Evolutionary conservation across 1,140 invertebrate species (phyloP), one percentile per base, ranked within the genome.

Genomic region (Calliopsis andreniformis): DNA sequence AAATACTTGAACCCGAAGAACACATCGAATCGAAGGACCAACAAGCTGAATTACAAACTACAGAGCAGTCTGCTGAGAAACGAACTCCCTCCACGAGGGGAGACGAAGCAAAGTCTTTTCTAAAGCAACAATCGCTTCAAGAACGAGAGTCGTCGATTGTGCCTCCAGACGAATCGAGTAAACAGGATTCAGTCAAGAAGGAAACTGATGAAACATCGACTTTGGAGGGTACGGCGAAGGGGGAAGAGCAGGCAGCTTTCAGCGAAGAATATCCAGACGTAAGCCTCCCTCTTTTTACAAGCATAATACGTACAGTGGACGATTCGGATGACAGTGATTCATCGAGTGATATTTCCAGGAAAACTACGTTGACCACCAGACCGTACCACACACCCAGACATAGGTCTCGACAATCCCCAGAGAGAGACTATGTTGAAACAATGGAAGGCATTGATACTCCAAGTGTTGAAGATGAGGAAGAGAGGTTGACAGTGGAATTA

Each of bases 271-370:
- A 59, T 32, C 63, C 53, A 76, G 78, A 82, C 69, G 84, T 85
- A 83, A 80, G 78, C 71, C 71, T 69, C 51, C 68, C 82, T 62
- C 82, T 83, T 80, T 83, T 83, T 80, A 80, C 77, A 20, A 83
- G 63, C 32, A 59, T 77, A 63, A 71, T 68, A 64, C 71, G 83
- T 47, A 77, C 63, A 39, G 4, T 73, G 30, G 80, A 82, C 32
- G 69, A 84, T 63, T 86, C 78, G 12, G 83, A 88, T 14, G 88
- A 91, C 2, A 90, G 86, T 73, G 90, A 92, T 75, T 89, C 88
- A 32, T 90, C 88, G 6, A 92, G 90, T 78, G 89, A 91, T 77
- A 81, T 89, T 63, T 92, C 91, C 2, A 88, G 86, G 67, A 89
- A 89, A 83, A 91, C 91, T 20, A 88, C 88, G 75, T 67, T 92